Base-by-base conservation (phyloP, 2,888 invertebrate genomes). In the Parochlus steinenii region DNA sequence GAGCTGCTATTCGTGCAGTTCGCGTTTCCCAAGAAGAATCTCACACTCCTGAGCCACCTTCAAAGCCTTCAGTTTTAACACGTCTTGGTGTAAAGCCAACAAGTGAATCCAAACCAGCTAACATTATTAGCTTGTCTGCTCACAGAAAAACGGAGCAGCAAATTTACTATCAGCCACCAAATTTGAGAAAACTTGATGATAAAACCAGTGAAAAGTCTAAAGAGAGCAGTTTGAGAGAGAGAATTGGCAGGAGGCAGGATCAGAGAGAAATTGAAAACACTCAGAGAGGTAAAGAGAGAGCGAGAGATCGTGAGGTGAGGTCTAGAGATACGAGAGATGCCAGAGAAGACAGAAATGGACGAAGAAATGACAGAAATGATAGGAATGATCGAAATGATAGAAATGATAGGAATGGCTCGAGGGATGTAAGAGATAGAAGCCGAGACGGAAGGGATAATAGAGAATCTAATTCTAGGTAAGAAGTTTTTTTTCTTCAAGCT, bases 31-130 rank as follows among this genome's bases (percentile, higher is more conserved):
- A n/a, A n/a, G n/a, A n/a, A n/a, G n/a, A n/a, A n/a, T n/a, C n/a
- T n/a, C 39, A 40, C 25, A 41, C 30, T 12, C 22, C 27, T 6
- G 17, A 17, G 6, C 31, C 41, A 24, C 40, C 44, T 1, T 51
- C 45, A 42, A 59, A 52, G 40, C 51, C 50, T 11, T 61, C 67
- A 1, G 55, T 65, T 12, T 54, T 62, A 40, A 62, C 65, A 31
- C 55, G 67, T 19, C 48, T 67, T 25, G 67, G 67, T 2, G 51
- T 55, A 39, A 53, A 50, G 38, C 36, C 44, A 18, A 41, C 40
- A 20, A 36, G 41, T 26, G 35, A 38, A 30, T 29, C 27, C 16
- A 36, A 39, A 30, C 22, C 27, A 19, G 23, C 33, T 15, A 44
- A 39, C 31, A 46, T 44, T 33, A 47, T 50, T 27, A 48, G 41